Evolutionary conservation across 2,888 invertebrate genomes (phyloP).

Genomic region (Pherbina coryleti): DNA sequence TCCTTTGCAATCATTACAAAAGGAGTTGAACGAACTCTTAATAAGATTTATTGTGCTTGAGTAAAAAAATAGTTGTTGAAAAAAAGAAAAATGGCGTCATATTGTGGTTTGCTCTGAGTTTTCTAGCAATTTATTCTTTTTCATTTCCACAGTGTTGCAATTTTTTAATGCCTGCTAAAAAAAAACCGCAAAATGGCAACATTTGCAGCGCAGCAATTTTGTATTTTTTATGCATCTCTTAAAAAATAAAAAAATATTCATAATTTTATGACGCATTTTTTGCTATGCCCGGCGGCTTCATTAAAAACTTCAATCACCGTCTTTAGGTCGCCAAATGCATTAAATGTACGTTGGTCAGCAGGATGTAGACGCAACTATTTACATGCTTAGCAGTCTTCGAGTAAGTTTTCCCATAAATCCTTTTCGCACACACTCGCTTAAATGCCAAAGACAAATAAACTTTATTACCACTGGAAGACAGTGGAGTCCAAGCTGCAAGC

Average conservation of each 20-base stretch:
- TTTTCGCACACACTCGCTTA: conserved; percentile 10
- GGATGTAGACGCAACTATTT: conserved; percentile 1
- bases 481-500: background rate
- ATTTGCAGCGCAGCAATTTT: background rate
- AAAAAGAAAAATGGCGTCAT: too few species aligned
- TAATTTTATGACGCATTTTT: conserved; percentile 24
- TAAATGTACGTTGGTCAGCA: background rate
- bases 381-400: conserved; percentile 11
- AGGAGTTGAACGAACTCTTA: background rate
- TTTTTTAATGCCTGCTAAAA: conserved; percentile 23
- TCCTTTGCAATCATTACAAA: too few species aligned
- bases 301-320: conserved; percentile 4
- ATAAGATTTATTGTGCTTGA: conserved; percentile 5
- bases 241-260: conserved; percentile 3
- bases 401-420: conserved; percentile 21
- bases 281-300: background rate
- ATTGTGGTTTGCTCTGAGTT: background rate
- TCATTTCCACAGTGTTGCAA: conserved; percentile 4
- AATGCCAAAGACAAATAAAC: conserved; percentile 17
- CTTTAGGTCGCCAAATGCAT: background rate
- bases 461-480: background rate
- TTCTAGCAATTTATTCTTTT: background rate
- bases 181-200: conserved; percentile 4
- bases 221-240: conserved; percentile 7
- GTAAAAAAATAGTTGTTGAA: too few species aligned